Evolutionary conservation across 2,113 vertebrate species (phyloP).

Genomic region (Nycticorax nycticorax): DNA sequence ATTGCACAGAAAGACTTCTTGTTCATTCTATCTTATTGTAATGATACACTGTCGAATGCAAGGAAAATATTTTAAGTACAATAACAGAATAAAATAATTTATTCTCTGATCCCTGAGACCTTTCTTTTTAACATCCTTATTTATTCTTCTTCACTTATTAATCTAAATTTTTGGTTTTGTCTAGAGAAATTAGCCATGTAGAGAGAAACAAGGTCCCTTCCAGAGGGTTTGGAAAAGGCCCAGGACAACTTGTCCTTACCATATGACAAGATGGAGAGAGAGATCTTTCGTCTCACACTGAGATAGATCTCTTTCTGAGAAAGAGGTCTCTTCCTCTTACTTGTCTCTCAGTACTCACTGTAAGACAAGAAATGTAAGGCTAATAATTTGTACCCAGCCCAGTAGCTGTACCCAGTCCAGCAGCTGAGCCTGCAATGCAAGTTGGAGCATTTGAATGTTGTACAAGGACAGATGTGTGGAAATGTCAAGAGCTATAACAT

Average conservation of each 20-base stretch:
- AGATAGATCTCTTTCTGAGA: not conserved
- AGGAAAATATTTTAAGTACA: not conserved
- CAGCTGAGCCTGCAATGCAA: not conserved
- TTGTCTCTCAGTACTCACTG: fast-evolving
- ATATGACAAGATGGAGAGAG: not conserved
- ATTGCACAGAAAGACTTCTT: no score
- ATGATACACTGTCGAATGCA: not conserved
- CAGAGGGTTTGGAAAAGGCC: not conserved
- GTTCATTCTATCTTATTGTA: no score
- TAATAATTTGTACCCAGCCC: not conserved
- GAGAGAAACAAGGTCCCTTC: not conserved
- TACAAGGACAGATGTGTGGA: not conserved
- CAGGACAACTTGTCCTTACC: not conserved
- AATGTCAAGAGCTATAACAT: not conserved
- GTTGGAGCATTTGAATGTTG: not conserved
- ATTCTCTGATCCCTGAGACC: not conserved
- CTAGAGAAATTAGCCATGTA: not conserved
- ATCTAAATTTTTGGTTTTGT: not conserved
- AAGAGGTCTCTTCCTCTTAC: not conserved
- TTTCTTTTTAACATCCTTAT: not conserved
- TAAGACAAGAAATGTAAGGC: not conserved
- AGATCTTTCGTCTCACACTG: not conserved
- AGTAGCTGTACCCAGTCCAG: not conserved
- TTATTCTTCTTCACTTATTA: not conserved
- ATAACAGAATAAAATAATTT: not conserved